phyloP scores from a whole-genome alignment of 1,140 invertebrate genomes.

The Brachionus rubens region DNA sequence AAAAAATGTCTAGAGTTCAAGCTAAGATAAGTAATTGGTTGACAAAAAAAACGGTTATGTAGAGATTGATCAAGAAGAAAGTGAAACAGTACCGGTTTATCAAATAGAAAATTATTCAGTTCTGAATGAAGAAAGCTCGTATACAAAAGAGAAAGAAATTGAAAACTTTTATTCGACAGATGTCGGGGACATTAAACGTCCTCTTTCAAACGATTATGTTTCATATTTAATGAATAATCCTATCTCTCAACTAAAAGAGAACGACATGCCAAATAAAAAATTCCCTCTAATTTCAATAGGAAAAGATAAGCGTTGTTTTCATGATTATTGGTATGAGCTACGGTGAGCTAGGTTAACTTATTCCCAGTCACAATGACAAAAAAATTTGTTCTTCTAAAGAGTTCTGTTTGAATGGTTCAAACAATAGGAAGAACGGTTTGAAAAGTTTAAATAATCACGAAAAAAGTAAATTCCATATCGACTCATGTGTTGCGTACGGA shows the following conservation, averaged over 20 bases:
- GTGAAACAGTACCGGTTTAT: slow-evolving; percentile 9
- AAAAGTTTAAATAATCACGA: slow-evolving; percentile 1
- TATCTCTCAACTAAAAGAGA: slow-evolving; percentile 2
- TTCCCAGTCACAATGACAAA: not conserved
- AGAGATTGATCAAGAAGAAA: too few species aligned
- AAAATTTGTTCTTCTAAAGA: slow-evolving; percentile 13
- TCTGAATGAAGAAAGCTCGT: not conserved
- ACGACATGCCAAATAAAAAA: slow-evolving; percentile 7
- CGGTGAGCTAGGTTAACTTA: slow-evolving; percentile 4
- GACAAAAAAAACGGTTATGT: too few species aligned
- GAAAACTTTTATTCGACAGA: slow-evolving; percentile 12
- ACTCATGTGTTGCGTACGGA: too few species aligned
- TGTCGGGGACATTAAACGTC: not conserved
- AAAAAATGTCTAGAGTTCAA: too few species aligned
- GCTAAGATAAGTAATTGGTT: too few species aligned
- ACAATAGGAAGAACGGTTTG: not conserved
- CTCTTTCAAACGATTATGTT: not conserved
- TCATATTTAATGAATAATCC: not conserved
- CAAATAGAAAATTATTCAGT: not conserved
- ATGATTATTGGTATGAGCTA: not conserved
- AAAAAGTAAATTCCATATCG: slow-evolving; percentile 9
- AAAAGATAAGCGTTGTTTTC: slow-evolving; percentile 18
- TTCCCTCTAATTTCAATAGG: not conserved
- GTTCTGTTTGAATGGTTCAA: slow-evolving; percentile 9
- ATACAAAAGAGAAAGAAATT: not conserved